Evolutionary conservation across 1,140 invertebrate genomes (phyloP).

Genomic region (Orussus abietinus): DNA sequence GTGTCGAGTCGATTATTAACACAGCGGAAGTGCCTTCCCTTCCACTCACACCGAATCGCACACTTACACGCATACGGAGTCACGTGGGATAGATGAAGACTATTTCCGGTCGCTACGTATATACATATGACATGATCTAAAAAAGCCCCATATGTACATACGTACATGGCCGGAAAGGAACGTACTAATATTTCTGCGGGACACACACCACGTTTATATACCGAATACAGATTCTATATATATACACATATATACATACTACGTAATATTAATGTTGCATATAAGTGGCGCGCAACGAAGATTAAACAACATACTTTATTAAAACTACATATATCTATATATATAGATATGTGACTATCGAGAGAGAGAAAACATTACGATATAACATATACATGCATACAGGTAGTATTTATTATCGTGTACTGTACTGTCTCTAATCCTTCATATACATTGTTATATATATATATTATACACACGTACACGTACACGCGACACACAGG

Average conservation of each 20-base stretch:
- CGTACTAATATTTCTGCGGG: too few species aligned
- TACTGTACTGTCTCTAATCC: constrained; percentile 59
- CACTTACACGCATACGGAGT: neutral
- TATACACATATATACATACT: constrained; percentile 20
- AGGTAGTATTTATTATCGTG: constrained; percentile 56
- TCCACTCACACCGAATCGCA: constrained; percentile 39
- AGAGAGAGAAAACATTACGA: constrained; percentile 24
- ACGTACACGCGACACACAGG: neutral
- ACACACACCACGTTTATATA: too few species aligned
- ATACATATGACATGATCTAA: constrained; percentile 15
- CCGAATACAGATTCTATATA: too few species aligned
- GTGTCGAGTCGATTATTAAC: constrained; percentile 23
- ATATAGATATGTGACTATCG: constrained; percentile 26
- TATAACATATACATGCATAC: constrained; percentile 34
- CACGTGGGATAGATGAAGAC: too few species aligned
- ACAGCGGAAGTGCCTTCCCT: constrained; percentile 53
- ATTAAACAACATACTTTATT: constrained; percentile 30
- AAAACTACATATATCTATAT: constrained; percentile 23
- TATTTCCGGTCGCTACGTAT: too few species aligned
- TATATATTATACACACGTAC: constrained; percentile 31
- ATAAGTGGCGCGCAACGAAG: constrained; percentile 41
- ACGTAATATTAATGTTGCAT: constrained; percentile 39
- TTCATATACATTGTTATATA: constrained; percentile 49
- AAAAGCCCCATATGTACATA: constrained; percentile 10
- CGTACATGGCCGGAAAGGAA: constrained; percentile 27